Conservation (phyloP, 2,888 invertebrate genomes). For the Xylota segnis region DNA sequence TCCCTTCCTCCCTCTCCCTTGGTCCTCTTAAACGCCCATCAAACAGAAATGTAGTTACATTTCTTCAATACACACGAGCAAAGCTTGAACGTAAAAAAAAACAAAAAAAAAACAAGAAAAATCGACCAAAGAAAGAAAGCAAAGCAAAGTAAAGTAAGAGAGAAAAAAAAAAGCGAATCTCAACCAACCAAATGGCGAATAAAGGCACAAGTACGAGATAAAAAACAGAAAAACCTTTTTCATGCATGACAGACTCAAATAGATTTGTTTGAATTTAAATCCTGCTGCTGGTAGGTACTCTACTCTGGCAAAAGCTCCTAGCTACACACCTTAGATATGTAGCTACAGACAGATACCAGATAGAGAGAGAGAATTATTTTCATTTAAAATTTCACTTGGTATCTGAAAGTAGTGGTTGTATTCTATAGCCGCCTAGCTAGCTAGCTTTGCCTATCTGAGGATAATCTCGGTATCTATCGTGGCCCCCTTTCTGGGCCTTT, state of each 20-base stretch:
- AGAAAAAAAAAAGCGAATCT: slow-evolving; percentile 67
- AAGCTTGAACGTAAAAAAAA: slow-evolving; percentile 44
- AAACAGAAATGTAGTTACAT: slow-evolving; percentile 76
- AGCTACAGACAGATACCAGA: slow-evolving; percentile 50
- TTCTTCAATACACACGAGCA: slow-evolving; percentile 70
- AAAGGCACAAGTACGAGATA: slow-evolving; percentile 73
- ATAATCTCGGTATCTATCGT: slow-evolving; percentile 33
- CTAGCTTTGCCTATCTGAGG: slow-evolving; percentile 37
- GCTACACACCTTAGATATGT: slow-evolving; percentile 40
- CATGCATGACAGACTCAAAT: slow-evolving; percentile 76
- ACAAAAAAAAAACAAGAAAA: slow-evolving; percentile 48
- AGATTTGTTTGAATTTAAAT: slow-evolving; percentile 77
- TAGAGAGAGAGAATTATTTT: slow-evolving; percentile 59
- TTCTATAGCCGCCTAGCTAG: neutral
- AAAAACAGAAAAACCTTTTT: slow-evolving; percentile 76
- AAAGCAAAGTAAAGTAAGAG: no score
- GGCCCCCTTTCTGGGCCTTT: neutral
- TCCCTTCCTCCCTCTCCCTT: slow-evolving; percentile 11
- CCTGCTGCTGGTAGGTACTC: slow-evolving; percentile 66
- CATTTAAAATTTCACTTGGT: slow-evolving; percentile 65
- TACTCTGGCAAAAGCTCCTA: slow-evolving; percentile 50
- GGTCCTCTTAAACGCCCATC: slow-evolving; percentile 73
- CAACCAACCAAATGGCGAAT: slow-evolving; percentile 77
- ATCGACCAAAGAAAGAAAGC: slow-evolving; percentile 46
- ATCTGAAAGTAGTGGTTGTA: slow-evolving; percentile 7